Percentiles rank a stretch among this genome's conserved stretches.
These are phyloP conservation scores for Leptinotarsa texana DNA, from an alignment of 1,140 invertebrate species.

Conservation along the genomic window DNA sequence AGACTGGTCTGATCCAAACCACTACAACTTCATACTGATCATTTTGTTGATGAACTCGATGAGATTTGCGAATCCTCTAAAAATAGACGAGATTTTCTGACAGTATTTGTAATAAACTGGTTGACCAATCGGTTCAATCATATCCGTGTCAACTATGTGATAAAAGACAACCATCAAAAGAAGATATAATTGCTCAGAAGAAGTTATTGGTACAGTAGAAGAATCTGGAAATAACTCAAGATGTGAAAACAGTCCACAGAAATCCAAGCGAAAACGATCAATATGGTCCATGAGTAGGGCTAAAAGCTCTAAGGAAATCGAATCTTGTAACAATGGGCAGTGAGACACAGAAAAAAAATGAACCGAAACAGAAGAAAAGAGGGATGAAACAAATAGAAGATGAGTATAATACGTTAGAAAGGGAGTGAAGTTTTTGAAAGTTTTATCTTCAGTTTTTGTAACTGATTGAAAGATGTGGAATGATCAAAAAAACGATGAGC, in stretches of 20 bases:
- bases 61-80: conserved; percentile 2
- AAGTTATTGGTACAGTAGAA: neutral
- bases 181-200: neutral
- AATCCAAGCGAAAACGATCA: neutral
- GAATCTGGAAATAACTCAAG: neutral
- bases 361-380: neutral
- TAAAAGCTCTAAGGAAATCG: neutral
- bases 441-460: too few relatives aligned
- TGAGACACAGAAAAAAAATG: neutral
- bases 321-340: neutral
- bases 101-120: neutral
- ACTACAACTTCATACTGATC: neutral
- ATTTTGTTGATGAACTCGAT: conserved; percentile 29
- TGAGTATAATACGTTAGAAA: too few relatives aligned
- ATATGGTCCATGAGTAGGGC: neutral
- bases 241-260: neutral
- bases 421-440: too few relatives aligned
- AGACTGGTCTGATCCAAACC: conserved; percentile 33
- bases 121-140: neutral
- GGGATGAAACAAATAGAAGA: neutral
- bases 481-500: too few relatives aligned
- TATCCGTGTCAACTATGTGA: neutral
- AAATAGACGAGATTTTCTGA: conserved; percentile 30
- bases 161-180: neutral
- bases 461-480: too few relatives aligned